These are phyloP conservation scores for Andrena fulva DNA, from an alignment of 2,888 invertebrate species.

Conservation along the genomic window DNA sequence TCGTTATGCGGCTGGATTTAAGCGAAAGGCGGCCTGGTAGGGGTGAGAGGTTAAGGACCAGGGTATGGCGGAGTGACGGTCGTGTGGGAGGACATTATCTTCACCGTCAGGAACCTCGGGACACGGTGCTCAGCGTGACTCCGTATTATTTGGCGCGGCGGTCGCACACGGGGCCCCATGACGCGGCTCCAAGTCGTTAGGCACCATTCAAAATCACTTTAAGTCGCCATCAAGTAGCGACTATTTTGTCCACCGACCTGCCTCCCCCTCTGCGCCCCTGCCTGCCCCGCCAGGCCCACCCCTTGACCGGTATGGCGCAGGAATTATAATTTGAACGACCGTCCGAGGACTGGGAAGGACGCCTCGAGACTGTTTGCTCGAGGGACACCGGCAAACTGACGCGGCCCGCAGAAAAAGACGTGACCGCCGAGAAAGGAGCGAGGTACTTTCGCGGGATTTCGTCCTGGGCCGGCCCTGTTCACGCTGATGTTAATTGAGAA, in stretches of 20 bases:
- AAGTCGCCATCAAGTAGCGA: slow-evolving; percentile 83
- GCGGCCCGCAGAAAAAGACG: slow-evolving; percentile 49
- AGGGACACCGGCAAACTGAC: slow-evolving; percentile 58
- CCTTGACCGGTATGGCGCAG: slow-evolving; percentile 45
- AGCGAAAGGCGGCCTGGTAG: slow-evolving; percentile 54
- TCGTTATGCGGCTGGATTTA: slow-evolving; percentile 65
- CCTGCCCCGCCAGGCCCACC: slow-evolving; percentile 12
- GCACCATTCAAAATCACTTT: slow-evolving; percentile 83
- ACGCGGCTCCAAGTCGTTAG: slow-evolving; percentile 83
- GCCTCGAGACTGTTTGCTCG: slow-evolving; percentile 58
- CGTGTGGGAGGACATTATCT: slow-evolving; percentile 83
- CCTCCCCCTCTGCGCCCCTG: slow-evolving; percentile 5
- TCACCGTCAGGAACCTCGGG: slow-evolving; percentile 76
- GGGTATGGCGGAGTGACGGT: slow-evolving; percentile 79
- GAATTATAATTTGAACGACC: slow-evolving; percentile 75
- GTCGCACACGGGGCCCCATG: slow-evolving; percentile 79
- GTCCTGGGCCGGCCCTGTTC: neutral
- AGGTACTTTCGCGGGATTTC: slow-evolving; percentile 40
- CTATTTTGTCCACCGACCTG: slow-evolving; percentile 77
- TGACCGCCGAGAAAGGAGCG: slow-evolving; percentile 40
- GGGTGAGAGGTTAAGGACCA: slow-evolving; percentile 80
- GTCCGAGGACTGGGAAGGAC: slow-evolving; percentile 53
- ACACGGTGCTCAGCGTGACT: slow-evolving; percentile 81
- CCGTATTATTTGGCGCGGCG: slow-evolving; percentile 81
- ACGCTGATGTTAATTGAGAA: slow-evolving; percentile 46